phyloP scores from a whole-genome alignment of 2,888 invertebrate species.

The Anticlea derivata region DNA sequence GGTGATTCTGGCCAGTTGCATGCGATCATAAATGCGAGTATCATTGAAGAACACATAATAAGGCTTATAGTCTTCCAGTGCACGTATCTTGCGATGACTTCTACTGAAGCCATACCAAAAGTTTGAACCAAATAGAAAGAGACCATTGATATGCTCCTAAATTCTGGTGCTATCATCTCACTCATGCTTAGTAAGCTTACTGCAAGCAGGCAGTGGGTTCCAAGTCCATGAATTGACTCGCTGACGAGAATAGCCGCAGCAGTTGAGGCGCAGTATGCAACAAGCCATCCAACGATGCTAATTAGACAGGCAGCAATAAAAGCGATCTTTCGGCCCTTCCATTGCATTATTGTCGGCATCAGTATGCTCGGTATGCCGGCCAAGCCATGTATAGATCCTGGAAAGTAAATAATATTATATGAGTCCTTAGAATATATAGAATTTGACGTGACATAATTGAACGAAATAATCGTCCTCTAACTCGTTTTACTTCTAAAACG shows the following conservation, averaged over 20 bases:
- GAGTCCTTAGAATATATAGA: too few relatives aligned
- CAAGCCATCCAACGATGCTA: slow-evolving; percentile 33
- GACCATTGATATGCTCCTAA: slow-evolving; percentile 17
- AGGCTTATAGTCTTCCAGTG: slow-evolving; percentile 28
- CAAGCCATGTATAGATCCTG: slow-evolving; percentile 40
- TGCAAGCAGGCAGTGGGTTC: slow-evolving; percentile 19
- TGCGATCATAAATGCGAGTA: slow-evolving; percentile 18
- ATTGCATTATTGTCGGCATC: slow-evolving; percentile 40
- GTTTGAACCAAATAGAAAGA: slow-evolving; percentile 11
- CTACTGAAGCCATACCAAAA: slow-evolving; percentile 15
- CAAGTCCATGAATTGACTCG: slow-evolving; percentile 33
- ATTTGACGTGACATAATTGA: too few relatives aligned
- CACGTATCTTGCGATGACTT: slow-evolving; percentile 14
- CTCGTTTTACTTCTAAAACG: too few relatives aligned
- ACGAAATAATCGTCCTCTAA: too few relatives aligned
- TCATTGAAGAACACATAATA: slow-evolving; percentile 21
- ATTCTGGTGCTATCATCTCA: slow-evolving; percentile 28
- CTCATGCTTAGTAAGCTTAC: slow-evolving; percentile 23
- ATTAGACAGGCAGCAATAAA: slow-evolving; percentile 35
- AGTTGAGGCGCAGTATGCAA: slow-evolving; percentile 22
- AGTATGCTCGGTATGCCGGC: slow-evolving; percentile 37
- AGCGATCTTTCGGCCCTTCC: slow-evolving; percentile 36
- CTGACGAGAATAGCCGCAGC: slow-evolving; percentile 24
- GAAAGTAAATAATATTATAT: background rate
- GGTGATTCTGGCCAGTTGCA: slow-evolving; percentile 36